Base-by-base conservation (phyloP, 2,888 invertebrate species). In the Himalopsyche japonica region DNA sequence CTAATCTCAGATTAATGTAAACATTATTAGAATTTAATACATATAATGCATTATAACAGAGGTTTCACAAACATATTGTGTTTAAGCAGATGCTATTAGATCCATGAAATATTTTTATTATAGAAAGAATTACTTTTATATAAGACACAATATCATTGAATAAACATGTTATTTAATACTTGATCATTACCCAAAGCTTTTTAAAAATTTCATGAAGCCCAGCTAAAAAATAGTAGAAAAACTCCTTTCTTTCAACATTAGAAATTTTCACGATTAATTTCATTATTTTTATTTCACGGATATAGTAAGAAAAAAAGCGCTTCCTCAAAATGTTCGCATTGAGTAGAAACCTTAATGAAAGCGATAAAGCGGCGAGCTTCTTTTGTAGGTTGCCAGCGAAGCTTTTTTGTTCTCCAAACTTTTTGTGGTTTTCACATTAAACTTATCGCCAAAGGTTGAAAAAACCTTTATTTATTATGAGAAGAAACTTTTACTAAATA, bases 401-500 rank as follows among this genome's bases (percentile, higher is more conserved):
- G 84, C 27, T 78, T 85, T 85, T 85, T 85, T 83, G 79, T 83
- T 83, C 76, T 81, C 49, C 76, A 47, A 82, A 83, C 49, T 78
- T 80, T 85, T 85, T 85, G 85, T 47, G 85, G 82, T 78, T 81
- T 83, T 85, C 85, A 79, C 83, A 85, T 85, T 83, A 85, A 83
- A 85, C 78, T 83, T 85, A 85, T 85, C 85, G 81, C 81, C 81
- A 85, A 85, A 81, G 85, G 85, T 85, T 85, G 79, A 85, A 82
- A 84, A 83, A 83, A 81, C 57, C 81, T 77, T 77, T 85, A 83
- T 85, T 85, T 83, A 85, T 85, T 85, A 83, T 78, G 77, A 64
- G 78, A 64, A 57, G 48, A 82, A 83, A 83, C 83, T 85, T 85
- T 85, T 43, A 43, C 64, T 83, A 81, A 32, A 15, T 43, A 82